A percentile compares a stretch with the other conserved stretches of the same genome.
phyloP scores from a whole-genome alignment of 2,113 vertebrate genomes.

The Pleuronectes platessa region DNA sequence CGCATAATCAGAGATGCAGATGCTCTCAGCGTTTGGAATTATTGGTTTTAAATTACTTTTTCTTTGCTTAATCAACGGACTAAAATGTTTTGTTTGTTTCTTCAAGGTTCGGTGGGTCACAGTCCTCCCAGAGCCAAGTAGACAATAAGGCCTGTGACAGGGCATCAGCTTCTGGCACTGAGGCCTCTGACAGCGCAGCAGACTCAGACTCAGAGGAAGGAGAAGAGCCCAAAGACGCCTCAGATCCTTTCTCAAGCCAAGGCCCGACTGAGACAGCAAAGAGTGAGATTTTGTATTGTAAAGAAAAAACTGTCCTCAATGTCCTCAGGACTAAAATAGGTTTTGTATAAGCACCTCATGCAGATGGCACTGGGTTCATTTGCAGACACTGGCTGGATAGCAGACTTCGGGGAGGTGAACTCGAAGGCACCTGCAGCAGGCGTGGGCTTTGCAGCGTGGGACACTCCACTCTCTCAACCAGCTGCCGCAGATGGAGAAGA shows the following conservation, averaged over 20 bases:
- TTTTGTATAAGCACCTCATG: constrained; percentile 9
- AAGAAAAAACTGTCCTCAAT: not conserved
- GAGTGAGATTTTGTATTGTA: constrained; percentile 52
- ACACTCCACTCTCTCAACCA: constrained; percentile 70
- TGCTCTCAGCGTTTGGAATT: not conserved
- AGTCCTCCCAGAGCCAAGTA: constrained; percentile 78
- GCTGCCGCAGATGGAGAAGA: constrained; percentile 80
- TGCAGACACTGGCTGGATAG: constrained; percentile 85
- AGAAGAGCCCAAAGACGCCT: constrained; percentile 66
- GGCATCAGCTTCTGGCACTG: constrained; percentile 47
- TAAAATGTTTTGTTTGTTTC: constrained; percentile 9
- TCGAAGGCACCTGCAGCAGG: constrained; percentile 75
- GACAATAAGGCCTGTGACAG: constrained; percentile 70
- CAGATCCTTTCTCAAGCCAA: constrained; percentile 70
- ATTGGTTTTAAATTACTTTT: not conserved
- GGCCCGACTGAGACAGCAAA: constrained; percentile 43
- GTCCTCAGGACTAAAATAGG: constrained; percentile 8
- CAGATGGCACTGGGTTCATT: constrained; percentile 13
- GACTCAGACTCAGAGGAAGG: constrained; percentile 76
- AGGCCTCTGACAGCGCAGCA: constrained; percentile 60
- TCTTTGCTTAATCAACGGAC: not conserved
- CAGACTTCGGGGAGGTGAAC: constrained; percentile 86
- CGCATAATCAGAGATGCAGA: not conserved
- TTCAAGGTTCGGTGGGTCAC: constrained; percentile 89
- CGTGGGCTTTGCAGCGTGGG: constrained; percentile 82